Conservation (phyloP, 2,888 invertebrate species). For the Geotrupes spiniger region DNA sequence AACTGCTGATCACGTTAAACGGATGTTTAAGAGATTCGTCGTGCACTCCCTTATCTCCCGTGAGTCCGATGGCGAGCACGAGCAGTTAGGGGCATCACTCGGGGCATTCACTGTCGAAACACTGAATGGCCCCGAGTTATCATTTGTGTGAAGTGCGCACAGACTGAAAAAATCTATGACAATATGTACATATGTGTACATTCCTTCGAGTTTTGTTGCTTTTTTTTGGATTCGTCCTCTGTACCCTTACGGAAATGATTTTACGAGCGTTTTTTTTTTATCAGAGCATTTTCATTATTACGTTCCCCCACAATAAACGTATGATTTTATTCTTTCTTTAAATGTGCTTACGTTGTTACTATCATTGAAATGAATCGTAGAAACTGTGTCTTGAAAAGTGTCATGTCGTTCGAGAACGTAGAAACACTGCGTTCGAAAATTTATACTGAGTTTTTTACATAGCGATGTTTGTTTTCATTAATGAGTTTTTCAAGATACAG, state of each 20-base stretch:
- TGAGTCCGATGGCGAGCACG: constrained; percentile 82
- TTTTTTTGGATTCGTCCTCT: constrained; percentile 9
- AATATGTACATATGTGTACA: constrained; percentile 53
- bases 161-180: constrained; percentile 49
- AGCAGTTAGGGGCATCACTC: constrained; percentile 82
- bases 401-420: not conserved
- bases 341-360: constrained; percentile 1
- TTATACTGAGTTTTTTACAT: too few species aligned
- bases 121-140: constrained; percentile 48
- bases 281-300: not conserved
- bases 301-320: not conserved
- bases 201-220: constrained; percentile 36
- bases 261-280: too few species aligned
- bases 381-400: constrained; percentile 14
- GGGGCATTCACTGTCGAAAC: constrained; percentile 52
- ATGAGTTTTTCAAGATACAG: constrained; percentile 16
- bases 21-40: constrained; percentile 85
- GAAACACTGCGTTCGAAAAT: too few species aligned
- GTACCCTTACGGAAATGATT: not conserved
- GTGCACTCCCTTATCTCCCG: constrained; percentile 83
- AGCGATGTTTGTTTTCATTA: not conserved
- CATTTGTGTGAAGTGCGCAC: constrained; percentile 28
- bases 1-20: constrained; percentile 79
- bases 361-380: constrained; percentile 11
- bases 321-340: constrained; percentile 4